A percentile compares a stretch with the other conserved stretches of the same genome.
phyloP scores from a whole-genome alignment of 2,888 invertebrate species.

The Rugalucina vietnamica region DNA sequence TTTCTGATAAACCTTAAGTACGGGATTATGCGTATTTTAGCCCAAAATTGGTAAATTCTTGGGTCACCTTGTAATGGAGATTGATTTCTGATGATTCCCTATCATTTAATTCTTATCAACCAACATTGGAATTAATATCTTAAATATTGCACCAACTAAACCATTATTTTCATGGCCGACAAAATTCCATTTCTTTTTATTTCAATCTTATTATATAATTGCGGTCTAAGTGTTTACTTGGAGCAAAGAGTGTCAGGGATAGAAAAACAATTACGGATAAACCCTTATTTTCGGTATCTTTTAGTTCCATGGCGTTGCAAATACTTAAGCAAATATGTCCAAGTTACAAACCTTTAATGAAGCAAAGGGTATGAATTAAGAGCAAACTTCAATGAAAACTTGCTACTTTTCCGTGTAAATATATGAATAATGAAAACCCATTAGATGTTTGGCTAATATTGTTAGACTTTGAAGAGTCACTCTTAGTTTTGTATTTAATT shows the following conservation, averaged over 20 bases:
- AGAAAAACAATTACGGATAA: constrained; percentile 37
- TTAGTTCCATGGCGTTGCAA: constrained; percentile 39
- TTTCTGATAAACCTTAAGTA: not conserved
- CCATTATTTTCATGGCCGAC: not conserved
- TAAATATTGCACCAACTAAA: constrained; percentile 25
- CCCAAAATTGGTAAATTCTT: constrained; percentile 24
- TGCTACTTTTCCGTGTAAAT: constrained; percentile 41
- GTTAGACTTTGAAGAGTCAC: not conserved
- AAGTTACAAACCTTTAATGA: constrained; percentile 35
- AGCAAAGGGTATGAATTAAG: constrained; percentile 3
- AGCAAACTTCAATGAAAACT: constrained; percentile 27
- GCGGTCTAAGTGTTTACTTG: constrained; percentile 35
- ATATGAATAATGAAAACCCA: constrained; percentile 14
- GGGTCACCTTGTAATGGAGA: not conserved
- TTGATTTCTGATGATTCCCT: not conserved
- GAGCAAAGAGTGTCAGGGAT: constrained; percentile 13
- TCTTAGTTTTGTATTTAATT: constrained; percentile 13
- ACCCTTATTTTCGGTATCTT: constrained; percentile 34
- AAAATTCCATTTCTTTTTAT: not conserved
- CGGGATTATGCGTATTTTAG: not conserved
- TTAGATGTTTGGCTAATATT: not conserved
- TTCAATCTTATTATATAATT: constrained; percentile 35
- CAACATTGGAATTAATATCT: constrained; percentile 20
- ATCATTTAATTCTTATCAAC: constrained; percentile 2
- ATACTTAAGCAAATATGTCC: constrained; percentile 43